These are phyloP conservation scores for Petaurus breviceps DNA, from an alignment of 2,113 vertebrate genomes.

Conservation along the genomic window DNA sequence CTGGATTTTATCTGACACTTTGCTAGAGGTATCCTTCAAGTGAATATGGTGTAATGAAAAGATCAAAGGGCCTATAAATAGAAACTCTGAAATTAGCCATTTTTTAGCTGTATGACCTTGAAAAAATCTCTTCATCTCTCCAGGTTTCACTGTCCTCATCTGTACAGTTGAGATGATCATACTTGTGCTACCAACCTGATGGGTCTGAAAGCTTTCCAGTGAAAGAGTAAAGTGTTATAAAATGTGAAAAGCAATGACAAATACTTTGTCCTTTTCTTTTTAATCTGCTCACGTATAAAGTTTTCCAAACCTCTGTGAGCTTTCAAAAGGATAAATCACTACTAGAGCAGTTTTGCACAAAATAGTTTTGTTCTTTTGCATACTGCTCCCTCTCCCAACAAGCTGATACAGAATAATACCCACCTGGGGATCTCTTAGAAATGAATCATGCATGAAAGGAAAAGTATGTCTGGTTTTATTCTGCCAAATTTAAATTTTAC, in stretches of 20 bases:
- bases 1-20: background rate
- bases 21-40: background rate
- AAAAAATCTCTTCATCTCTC: background rate
- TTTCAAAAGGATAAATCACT: background rate
- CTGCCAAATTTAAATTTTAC: background rate
- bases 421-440: background rate
- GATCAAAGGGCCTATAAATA: background rate
- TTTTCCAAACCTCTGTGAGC: background rate
- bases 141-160: background rate
- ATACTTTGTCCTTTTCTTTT: background rate
- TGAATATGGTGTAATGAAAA: background rate
- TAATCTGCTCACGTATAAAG: background rate
- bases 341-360: background rate
- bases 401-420: background rate
- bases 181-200: background rate
- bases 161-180: background rate
- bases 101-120: background rate
- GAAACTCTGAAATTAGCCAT: background rate
- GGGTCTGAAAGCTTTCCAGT: background rate
- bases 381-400: background rate
- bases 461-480: conserved; percentile 9
- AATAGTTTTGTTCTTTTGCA: background rate
- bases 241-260: background rate
- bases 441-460: background rate
- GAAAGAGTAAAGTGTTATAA: background rate